Evolutionary conservation across 2,888 invertebrate species (phyloP).

Genomic region (Ennomos erosarius): DNA sequence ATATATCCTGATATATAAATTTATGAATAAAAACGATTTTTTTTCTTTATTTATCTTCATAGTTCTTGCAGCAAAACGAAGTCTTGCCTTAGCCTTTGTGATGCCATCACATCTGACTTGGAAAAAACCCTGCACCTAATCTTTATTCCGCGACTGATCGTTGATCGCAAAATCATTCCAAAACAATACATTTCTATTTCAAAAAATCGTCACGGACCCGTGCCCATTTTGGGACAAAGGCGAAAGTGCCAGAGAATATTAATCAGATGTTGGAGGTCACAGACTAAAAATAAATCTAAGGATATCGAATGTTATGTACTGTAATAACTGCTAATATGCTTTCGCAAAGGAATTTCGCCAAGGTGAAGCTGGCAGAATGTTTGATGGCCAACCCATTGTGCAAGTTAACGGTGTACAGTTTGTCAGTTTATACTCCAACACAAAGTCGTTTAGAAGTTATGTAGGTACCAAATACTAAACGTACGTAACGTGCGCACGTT

Average conservation of each 20-base stretch:
- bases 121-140: constrained; percentile 11
- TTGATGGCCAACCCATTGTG: constrained; percentile 14
- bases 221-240: constrained; percentile 51
- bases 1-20: too few species aligned
- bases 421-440: too few species aligned
- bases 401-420: not conserved
- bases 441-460: too few species aligned
- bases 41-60: too few species aligned
- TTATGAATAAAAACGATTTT: too few species aligned
- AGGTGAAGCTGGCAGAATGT: constrained; percentile 25
- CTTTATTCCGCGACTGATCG: constrained; percentile 13
- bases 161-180: constrained; percentile 26
- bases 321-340: constrained; percentile 47
- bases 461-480: too few species aligned
- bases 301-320: constrained; percentile 41
- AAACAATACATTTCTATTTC: constrained; percentile 48
- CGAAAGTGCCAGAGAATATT: constrained; percentile 54
- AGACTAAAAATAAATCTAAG: constrained; percentile 53
- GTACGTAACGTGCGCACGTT: too few species aligned
- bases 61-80: too few species aligned
- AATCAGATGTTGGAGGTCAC: constrained; percentile 51
- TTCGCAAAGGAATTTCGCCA: constrained; percentile 36
- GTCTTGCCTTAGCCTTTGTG: too few species aligned
- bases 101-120: too few species aligned
- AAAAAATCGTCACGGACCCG: constrained; percentile 48